Evolutionary conservation across 2,113 vertebrate genomes (phyloP), one percentile per base, ranked within the genome.

Genomic region (Synchiropus splendidus): DNA sequence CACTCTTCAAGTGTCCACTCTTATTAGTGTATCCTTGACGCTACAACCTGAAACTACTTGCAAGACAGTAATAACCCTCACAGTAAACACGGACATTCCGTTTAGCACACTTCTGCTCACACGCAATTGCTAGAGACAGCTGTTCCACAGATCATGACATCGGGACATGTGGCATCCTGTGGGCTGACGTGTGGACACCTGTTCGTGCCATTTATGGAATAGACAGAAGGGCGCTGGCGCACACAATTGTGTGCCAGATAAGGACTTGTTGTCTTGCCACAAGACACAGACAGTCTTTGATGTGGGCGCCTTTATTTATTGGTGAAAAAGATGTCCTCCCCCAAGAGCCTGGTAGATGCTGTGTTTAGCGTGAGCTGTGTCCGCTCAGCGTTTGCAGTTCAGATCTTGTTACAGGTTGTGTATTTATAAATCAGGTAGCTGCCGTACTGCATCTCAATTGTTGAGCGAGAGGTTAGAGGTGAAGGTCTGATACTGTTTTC

Each of bases 151-250:
- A 70, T 78, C 72, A 67, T 53, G 68, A 67, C 61, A 68, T 72
- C 54, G 52, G 34, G 51, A 61, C 77, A 80, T 80, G 77, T 78
- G 80, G 71, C 54, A 65, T 75, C 71, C 68, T 58, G 69, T 62
- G 60, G 70, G 61, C 48, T 54, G 60, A 72, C 70, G 72, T 70
- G 60, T 80, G 77, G 74, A 72, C 79, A 84, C 77, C 79, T 84
- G 80, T 77, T 79, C 62, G 77, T 65, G 63, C 60, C 56, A 42
- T 67, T 72, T 64, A 54, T 49, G 46, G 66, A 39, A 51, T 39
- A 21, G 53, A 51, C 51, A 64, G 40, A 53, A 32, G 43, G 47
- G n/a, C 40, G 1, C 32, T 40, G 34, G 16, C 16, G 38, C 17
- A 42, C n/a, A 15, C 4, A 30, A 10, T n/a, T 18, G 16, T 3